These are phyloP conservation scores for Semnornis frantzii DNA, from an alignment of 2,113 vertebrate genomes.

Conservation along the genomic window DNA sequence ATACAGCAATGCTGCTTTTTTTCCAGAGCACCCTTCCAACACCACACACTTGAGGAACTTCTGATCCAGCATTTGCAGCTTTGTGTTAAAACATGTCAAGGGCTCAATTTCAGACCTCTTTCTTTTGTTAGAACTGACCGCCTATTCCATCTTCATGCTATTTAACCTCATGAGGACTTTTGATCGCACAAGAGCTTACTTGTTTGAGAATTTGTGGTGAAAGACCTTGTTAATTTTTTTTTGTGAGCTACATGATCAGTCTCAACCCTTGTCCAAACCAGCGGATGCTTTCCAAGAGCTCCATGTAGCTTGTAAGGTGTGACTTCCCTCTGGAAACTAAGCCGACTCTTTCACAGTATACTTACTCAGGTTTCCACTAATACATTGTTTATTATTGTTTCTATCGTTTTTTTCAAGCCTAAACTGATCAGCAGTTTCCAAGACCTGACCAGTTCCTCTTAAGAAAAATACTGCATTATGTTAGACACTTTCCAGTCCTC, in stretches of 20 bases:
- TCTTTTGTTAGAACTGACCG: background rate
- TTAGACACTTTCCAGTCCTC: background rate
- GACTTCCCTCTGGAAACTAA: background rate
- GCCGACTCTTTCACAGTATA: background rate
- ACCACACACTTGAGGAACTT: background rate
- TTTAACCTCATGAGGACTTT: background rate
- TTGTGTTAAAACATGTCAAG: background rate
- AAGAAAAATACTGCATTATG: background rate
- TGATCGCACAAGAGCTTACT: background rate
- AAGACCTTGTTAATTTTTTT: background rate
- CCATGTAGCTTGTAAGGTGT: background rate
- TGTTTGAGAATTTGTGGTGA: background rate
- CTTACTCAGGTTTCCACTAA: background rate
- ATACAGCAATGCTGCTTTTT: background rate
- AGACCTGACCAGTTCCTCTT: background rate
- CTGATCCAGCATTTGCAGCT: background rate
- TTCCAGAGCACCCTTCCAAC: conserved; percentile 47
- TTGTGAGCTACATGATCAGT: background rate
- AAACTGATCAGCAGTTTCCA: background rate
- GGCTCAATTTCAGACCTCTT: background rate
- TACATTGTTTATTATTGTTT: background rate
- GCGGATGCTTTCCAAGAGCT: background rate
- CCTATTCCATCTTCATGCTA: background rate
- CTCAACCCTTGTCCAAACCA: background rate
- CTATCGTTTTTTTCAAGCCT: background rate